Evolutionary conservation across 2,888 invertebrate genomes (phyloP).

Genomic region (Hybos culiciformis): DNA sequence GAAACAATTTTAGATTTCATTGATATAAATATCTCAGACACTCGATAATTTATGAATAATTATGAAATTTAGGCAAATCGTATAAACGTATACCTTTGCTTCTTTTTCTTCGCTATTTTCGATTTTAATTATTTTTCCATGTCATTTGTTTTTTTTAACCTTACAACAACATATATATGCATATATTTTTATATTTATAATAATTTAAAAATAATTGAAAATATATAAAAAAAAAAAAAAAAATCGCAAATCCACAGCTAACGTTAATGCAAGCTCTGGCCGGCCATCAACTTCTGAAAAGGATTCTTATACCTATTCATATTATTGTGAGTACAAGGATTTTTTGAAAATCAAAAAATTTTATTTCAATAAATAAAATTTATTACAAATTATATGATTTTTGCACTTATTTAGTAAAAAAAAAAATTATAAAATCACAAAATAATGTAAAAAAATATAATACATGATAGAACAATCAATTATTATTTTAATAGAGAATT

Average conservation of each 20-base stretch:
- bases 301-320: conserved; percentile 29
- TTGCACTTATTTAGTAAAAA: background rate
- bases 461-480: too few relatives aligned
- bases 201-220: conserved; percentile 7
- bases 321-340: conserved; percentile 41
- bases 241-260: conserved; percentile 39
- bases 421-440: background rate
- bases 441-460: too few relatives aligned
- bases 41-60: too few relatives aligned
- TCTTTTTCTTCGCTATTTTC: too few relatives aligned
- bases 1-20: too few relatives aligned
- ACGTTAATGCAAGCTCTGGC: conserved; percentile 37
- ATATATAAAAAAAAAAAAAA: conserved; percentile 9
- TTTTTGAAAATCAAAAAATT: background rate
- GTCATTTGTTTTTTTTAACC: background rate
- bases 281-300: conserved; percentile 39
- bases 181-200: conserved; percentile 7
- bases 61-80: too few relatives aligned
- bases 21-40: too few relatives aligned
- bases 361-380: background rate
- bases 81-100: too few relatives aligned
- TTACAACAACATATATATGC: conserved; percentile 5
- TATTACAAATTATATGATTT: background rate
- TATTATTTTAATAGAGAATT: too few relatives aligned
- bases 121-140: too few relatives aligned